Evolutionary conservation across 2,888 invertebrate species (phyloP).

Genomic region (Phyllotreta striolata): DNA sequence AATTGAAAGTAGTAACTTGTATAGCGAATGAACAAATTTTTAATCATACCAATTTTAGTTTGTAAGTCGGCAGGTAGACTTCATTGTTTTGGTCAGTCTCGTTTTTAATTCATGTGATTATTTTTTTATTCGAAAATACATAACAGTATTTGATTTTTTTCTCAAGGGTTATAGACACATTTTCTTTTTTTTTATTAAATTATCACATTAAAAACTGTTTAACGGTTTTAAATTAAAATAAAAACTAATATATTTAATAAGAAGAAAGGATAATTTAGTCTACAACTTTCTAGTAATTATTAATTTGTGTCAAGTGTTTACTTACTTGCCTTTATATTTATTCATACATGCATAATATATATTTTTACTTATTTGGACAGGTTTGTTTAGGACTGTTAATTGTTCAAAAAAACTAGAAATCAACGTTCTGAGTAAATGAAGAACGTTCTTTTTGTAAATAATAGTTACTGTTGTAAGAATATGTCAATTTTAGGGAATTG

Average conservation of each 20-base stretch:
- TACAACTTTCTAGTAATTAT: slow-evolving; percentile 34
- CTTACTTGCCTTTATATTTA: slow-evolving; percentile 50
- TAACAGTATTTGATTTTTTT: slow-evolving; percentile 1
- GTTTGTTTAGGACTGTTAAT: slow-evolving; percentile 56
- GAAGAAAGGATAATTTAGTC: no score
- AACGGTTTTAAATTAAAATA: no score
- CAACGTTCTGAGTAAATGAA: slow-evolving; percentile 33
- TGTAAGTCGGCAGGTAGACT: slow-evolving; percentile 12
- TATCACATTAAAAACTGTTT: slow-evolving; percentile 13
- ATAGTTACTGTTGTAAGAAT: slow-evolving; percentile 69
- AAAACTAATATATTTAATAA: background rate
- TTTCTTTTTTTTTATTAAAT: background rate
- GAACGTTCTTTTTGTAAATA: slow-evolving; percentile 44
- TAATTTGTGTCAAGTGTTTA: slow-evolving; percentile 46
- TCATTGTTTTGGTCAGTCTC: slow-evolving; percentile 26
- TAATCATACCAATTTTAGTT: no score
- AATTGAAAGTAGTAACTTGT: no score
- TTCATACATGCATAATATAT: slow-evolving; percentile 54
- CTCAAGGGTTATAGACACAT: background rate
- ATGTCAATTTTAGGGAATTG: slow-evolving; percentile 77
- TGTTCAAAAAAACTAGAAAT: slow-evolving; percentile 50
- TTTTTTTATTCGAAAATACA: slow-evolving; percentile 12
- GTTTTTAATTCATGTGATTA: slow-evolving; percentile 19
- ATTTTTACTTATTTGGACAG: slow-evolving; percentile 55
- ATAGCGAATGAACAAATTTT: no score